Evolutionary conservation across 2,888 invertebrate species (phyloP).

Genomic region (Tupiocoris notatus): DNA sequence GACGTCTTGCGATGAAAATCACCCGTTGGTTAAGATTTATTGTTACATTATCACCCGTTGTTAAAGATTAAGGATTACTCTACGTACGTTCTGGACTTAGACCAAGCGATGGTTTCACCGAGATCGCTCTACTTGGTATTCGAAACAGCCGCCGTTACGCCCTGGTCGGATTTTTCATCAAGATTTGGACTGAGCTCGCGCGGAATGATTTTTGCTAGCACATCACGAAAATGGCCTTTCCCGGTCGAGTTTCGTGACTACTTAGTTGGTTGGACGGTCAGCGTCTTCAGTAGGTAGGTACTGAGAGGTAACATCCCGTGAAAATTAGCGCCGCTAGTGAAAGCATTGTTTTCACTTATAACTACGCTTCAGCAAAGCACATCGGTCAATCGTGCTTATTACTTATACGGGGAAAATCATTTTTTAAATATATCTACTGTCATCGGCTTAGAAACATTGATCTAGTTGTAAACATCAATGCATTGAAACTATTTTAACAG

Average conservation of each 20-base stretch:
- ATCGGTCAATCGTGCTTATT: too few relatives aligned
- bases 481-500: too few relatives aligned
- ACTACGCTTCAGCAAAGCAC: neutral
- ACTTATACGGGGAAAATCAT: too few relatives aligned
- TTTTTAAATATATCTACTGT: too few relatives aligned
- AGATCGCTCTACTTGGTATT: neutral
- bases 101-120: too few relatives aligned
- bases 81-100: neutral
- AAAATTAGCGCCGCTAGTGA: neutral
- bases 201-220: neutral
- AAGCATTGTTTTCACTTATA: neutral
- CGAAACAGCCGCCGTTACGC: neutral
- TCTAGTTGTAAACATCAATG: too few relatives aligned
- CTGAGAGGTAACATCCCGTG: neutral
- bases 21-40: neutral
- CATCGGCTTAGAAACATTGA: too few relatives aligned
- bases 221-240: neutral
- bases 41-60: neutral
- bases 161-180: neutral
- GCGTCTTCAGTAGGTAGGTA: too few relatives aligned
- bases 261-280: neutral
- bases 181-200: neutral
- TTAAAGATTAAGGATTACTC: neutral
- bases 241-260: neutral
- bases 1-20: neutral